Evolutionary conservation across 2,888 invertebrate genomes (phyloP).

Genomic region (Polymixis flavicincta): DNA sequence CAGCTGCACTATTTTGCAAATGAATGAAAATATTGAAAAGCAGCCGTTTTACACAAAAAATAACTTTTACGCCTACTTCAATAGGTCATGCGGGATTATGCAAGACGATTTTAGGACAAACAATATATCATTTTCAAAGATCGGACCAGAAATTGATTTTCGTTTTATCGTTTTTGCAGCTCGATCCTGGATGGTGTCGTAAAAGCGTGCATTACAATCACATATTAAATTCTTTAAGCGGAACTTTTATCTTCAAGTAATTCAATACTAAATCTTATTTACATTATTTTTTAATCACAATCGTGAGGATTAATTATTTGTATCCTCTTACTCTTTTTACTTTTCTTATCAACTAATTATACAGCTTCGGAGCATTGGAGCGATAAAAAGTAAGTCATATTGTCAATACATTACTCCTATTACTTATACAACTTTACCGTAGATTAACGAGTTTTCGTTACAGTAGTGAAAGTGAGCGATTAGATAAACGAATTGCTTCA

Average conservation of each 20-base stretch:
- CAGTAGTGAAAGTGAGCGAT: slow-evolving; percentile 14
- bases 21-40: slow-evolving; percentile 1
- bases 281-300: slow-evolving; percentile 2
- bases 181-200: slow-evolving; percentile 12
- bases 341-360: slow-evolving; percentile 33
- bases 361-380: not conserved
- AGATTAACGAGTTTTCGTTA: slow-evolving; percentile 7
- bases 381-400: not conserved
- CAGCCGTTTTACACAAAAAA: not conserved
- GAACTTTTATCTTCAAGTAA: not conserved
- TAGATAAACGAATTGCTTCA: slow-evolving; percentile 21
- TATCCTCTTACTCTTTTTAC: slow-evolving; percentile 12
- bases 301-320: slow-evolving; percentile 3
- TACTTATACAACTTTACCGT: not conserved
- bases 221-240: slow-evolving; percentile 14
- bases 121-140: slow-evolving; percentile 12
- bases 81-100: not conserved
- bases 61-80: not conserved
- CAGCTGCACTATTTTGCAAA: not conserved
- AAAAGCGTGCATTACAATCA: slow-evolving; percentile 22
- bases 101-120: not conserved
- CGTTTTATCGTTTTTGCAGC: slow-evolving; percentile 32
- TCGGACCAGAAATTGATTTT: slow-evolving; percentile 27
- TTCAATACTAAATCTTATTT: slow-evolving; percentile 10
- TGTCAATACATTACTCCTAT: slow-evolving; percentile 7